Base-by-base conservation (phyloP, 64 coral and sea anemone genomes). In the Acropora tenuis region DNA sequence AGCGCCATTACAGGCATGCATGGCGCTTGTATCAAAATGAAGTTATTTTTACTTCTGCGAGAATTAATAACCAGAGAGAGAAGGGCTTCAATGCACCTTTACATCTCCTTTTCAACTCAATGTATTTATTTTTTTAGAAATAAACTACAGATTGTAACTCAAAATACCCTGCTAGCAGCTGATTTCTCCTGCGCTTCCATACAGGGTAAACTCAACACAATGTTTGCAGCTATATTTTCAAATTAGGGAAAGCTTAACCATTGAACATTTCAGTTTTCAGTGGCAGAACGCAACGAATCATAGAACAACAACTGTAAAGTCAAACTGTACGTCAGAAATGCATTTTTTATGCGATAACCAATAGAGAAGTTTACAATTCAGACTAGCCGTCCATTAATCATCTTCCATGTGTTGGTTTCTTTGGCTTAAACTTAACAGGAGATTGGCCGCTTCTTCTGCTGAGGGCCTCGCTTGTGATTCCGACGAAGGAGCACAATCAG, bases 311-410 rank as follows among this genome's bases (percentile, higher is more conserved):
- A 67, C 0, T 67, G 63, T 67, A 67, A 67, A 67, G 10, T 67
- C 63, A 67, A 67, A 67, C 63, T 67, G 63, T 67, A 67, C 63
- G 63, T 15, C 63, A 67, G 63, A 67, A 67, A 67, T 67, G 63
- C 63, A 18, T 18, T 67, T 67, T 12, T 67, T 67, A 67, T 67
- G 63, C 63, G 63, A 12, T 67, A 67, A 67, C 63, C 17, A 55
- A 18, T 67, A 18, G 63, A 67, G 63, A 67, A 67, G 63, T 67
- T 67, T 67, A 67, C 63, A 67, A 67, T 67, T 67, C 63, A 67
- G 10, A 67, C 63, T 18, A 67, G 63, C 11, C 17, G 63, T 67
- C 17, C 63, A 67, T 67, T 18, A 67, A 67, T 67, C 17, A 67
- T 67, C 17, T 67, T 18, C 63, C 63, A 67, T 16, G 63, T 67